Evolutionary conservation across 2,797 vertebrate genomes (phyloP).

Genomic region (Coracias cyanogaster): DNA sequence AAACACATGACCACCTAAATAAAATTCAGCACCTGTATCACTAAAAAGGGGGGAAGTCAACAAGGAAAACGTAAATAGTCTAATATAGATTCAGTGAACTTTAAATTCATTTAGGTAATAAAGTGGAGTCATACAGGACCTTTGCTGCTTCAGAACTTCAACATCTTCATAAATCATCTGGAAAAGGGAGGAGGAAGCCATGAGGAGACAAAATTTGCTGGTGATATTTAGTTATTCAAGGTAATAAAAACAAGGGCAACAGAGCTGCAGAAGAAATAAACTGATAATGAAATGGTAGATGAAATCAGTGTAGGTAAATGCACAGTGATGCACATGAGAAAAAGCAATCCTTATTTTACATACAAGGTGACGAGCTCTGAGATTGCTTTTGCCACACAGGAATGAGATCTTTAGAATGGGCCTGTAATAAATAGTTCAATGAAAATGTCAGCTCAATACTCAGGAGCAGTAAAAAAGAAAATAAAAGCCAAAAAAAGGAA

Average conservation of each 20-base stretch:
- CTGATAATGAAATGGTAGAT: constrained; percentile 23
- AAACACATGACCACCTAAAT: background rate
- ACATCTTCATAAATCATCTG: background rate
- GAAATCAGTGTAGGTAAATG: background rate
- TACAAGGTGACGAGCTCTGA: constrained; percentile 8
- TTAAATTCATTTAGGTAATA: background rate
- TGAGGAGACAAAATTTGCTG: background rate
- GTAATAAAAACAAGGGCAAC: constrained; percentile 10
- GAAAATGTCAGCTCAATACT: constrained; percentile 28
- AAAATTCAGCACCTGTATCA: background rate
- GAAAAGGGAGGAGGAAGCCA: background rate
- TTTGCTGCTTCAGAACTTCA: background rate
- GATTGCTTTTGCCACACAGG: background rate
- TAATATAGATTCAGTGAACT: background rate
- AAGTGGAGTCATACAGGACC: background rate
- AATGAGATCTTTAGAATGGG: background rate
- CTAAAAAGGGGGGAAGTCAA: background rate
- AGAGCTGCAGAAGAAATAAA: constrained; percentile 12
- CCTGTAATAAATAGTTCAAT: constrained; percentile 5
- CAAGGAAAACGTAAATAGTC: background rate
- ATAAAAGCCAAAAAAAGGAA: background rate
- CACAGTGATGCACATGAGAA: background rate
- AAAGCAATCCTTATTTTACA: constrained; percentile 8
- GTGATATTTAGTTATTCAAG: background rate
- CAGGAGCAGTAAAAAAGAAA: background rate